Percentiles rank a stretch among this genome's conserved stretches.
phyloP scores from a whole-genome alignment of 2,888 invertebrate species.

The Thymelicus sylvestris region DNA sequence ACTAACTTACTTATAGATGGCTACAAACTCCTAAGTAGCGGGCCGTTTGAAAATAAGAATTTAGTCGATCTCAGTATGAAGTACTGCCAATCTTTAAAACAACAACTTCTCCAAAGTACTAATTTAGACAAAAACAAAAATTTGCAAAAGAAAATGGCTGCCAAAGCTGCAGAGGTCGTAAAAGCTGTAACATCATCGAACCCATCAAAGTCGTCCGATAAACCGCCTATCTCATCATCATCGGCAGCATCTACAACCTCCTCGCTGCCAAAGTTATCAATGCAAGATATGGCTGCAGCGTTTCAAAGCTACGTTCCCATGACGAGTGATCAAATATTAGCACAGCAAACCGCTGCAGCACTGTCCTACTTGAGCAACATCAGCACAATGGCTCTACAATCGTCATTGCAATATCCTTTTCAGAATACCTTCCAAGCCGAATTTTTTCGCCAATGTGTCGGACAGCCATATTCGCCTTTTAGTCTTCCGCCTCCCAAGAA shows the following conservation, averaged over 20 bases:
- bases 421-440: constrained; percentile 74
- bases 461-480: constrained; percentile 64
- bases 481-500: constrained; percentile 67
- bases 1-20: constrained; percentile 88
- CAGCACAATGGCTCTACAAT: constrained; percentile 64
- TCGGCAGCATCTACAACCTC: constrained; percentile 46
- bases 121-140: constrained; percentile 68
- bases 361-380: constrained; percentile 69
- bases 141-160: constrained; percentile 67
- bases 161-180: constrained; percentile 56
- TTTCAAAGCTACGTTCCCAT: constrained; percentile 73
- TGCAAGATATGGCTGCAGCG: constrained; percentile 69
- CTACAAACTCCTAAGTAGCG: constrained; percentile 87
- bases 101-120: constrained; percentile 73
- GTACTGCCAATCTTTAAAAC: constrained; percentile 87
- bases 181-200: constrained; percentile 49
- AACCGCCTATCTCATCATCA: constrained; percentile 43
- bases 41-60: constrained; percentile 86
- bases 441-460: constrained; percentile 72
- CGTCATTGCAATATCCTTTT: constrained; percentile 58
- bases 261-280: constrained; percentile 64
- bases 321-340: constrained; percentile 65
- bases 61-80: constrained; percentile 88
- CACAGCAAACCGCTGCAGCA: constrained; percentile 73
- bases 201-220: constrained; percentile 55